These are phyloP conservation scores for Mus spretus DNA, from an alignment of 2,797 vertebrate species.

Conservation along the genomic window DNA sequence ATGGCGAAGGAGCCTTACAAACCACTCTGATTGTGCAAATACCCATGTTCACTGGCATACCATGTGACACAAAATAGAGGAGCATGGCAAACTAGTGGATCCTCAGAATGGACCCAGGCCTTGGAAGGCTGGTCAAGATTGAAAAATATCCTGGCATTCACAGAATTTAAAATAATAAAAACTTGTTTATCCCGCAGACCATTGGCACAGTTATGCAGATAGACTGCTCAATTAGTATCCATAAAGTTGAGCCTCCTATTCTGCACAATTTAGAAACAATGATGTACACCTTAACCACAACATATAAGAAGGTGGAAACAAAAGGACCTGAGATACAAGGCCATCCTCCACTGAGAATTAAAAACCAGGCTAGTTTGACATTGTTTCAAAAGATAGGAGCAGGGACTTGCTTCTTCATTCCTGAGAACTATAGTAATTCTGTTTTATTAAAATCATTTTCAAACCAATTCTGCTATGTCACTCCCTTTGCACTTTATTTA, in stretches of 20 bases:
- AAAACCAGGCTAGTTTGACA: no score
- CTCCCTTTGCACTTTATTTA: not conserved
- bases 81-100: not conserved
- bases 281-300: no score
- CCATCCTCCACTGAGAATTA: no score
- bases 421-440: not conserved
- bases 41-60: not conserved
- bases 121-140: not conserved
- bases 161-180: not conserved
- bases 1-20: not conserved
- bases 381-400: not conserved
- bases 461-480: not conserved
- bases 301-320: not conserved
- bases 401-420: not conserved
- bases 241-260: no score
- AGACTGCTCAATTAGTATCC: not conserved
- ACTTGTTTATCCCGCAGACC: not conserved
- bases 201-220: accelerated
- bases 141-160: not conserved
- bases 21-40: not conserved
- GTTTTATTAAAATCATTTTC: not conserved
- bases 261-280: not conserved
- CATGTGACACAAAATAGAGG: not conserved
- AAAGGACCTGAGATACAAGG: no score
- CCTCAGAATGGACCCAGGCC: not conserved